Conservation (phyloP, 2,888 invertebrate genomes). For the Holacanthella duospinosa region DNA sequence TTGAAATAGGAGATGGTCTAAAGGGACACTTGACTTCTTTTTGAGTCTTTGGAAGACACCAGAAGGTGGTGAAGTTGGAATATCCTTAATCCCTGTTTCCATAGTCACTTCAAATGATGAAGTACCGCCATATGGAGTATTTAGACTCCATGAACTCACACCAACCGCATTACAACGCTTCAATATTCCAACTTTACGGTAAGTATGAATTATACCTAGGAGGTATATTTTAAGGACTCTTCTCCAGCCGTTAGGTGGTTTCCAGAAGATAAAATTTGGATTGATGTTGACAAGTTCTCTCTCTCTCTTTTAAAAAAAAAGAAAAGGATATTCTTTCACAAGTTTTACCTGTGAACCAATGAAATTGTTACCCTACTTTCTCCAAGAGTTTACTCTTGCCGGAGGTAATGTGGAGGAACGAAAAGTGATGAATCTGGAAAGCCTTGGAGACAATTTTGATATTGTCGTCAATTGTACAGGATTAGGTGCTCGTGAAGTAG, state of each 20-base stretch:
- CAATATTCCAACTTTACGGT: conserved; percentile 26
- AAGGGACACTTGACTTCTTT: conserved; percentile 31
- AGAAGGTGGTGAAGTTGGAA: conserved; percentile 30
- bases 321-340: conserved; percentile 52
- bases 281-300: too few species aligned
- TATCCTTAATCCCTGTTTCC: conserved; percentile 31
- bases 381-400: conserved; percentile 49
- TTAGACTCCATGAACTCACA: conserved; percentile 38
- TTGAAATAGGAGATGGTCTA: conserved; percentile 30
- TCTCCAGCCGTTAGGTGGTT: too few species aligned
- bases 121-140: conserved; percentile 20
- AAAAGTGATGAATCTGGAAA: conserved; percentile 48
- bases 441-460: conserved; percentile 49
- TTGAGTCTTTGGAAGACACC: conserved; percentile 28
- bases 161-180: conserved; percentile 34
- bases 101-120: conserved; percentile 19
- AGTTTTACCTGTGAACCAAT: conserved; percentile 58
- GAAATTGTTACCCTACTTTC: conserved; percentile 56
- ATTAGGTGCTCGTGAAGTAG: conserved; percentile 53
- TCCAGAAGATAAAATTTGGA: too few species aligned
- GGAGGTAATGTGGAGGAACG: conserved; percentile 50
- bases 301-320: conserved; percentile 28
- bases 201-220: too few species aligned
- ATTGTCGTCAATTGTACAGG: conserved; percentile 72
- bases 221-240: too few species aligned